Evolutionary conservation across 1,140 invertebrate species (phyloP), one percentile per base, ranked within the genome.

Genomic region (Zaprionus camerounensis): DNA sequence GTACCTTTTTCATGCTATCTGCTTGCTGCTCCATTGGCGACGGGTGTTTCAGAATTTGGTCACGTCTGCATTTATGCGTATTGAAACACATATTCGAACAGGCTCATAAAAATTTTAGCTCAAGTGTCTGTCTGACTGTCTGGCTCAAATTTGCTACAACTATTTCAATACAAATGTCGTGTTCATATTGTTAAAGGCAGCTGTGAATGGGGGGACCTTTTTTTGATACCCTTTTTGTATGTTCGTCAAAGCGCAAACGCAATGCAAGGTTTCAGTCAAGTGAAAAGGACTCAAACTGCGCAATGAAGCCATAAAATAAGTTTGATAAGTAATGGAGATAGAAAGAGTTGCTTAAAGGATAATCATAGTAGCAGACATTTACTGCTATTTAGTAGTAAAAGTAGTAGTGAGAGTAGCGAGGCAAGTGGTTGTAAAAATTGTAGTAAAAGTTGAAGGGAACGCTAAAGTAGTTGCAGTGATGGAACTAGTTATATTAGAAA

Each of bases 41-140:
- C n/a, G 28, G 28, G 17, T 13, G 28, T 31, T 34, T 34, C 31
- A 34, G 9, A 75, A 64, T 75, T 58, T 41, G 22, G 53, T 64
- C 72, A 75, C 72, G 72, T 75, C 59, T 49, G 72, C 72, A 71
- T 75, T 75, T 71, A 71, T 71, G 59, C 53, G 51, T 51, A 75
- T 26, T 64, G 66, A 57, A 75, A 75, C 59, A 70, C 59, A 64
- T 71, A 75, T 51, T 69, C 71, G 44, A 73, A 46, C 65, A 53
- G 22, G 38, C 46, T 46, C 71, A 74, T 74, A 75, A 75, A 71
- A 70, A 46, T 51, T 31, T 34, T 63, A 55, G 49, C 34, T 20
- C 59, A 44, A 71, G 26, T 71, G 2, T 31, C 31, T 28, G 28
- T 28, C 28, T 31, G 49, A 46, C 68, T 64, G 36, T 46, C 46